Percentiles rank a stretch among this genome's conserved stretches.
Evolutionary conservation across 1,140 invertebrate species (phyloP).

Genomic region (Lucilia cuprina): DNA sequence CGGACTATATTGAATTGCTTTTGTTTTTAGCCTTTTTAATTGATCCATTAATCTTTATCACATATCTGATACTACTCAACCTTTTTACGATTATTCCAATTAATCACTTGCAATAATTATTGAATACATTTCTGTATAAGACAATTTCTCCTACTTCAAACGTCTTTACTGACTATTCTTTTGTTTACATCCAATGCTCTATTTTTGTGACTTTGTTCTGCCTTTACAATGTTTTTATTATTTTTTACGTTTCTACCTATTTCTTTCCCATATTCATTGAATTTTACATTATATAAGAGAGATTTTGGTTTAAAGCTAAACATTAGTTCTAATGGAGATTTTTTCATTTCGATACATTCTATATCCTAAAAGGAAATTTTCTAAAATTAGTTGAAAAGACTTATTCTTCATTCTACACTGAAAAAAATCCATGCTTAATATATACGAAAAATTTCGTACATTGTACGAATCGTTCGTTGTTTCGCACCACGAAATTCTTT

Average conservation of each 20-base stretch:
- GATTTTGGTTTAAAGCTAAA: not conserved
- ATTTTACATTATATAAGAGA: not conserved
- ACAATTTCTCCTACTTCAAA: slow-evolving; percentile 13
- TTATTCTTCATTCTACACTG: not conserved
- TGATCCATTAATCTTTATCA: not conserved
- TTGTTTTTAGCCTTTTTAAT: not conserved
- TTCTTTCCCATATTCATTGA: not conserved
- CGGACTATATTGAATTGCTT: not conserved
- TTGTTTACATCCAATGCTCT: not conserved
- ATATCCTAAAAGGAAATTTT: not conserved
- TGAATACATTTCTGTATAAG: slow-evolving; percentile 20
- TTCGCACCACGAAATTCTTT: no score
- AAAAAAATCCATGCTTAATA: no score
- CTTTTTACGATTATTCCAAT: not conserved
- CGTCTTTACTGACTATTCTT: not conserved
- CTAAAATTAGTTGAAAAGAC: not conserved
- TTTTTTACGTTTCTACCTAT: not conserved
- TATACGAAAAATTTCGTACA: no score
- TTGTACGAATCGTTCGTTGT: no score
- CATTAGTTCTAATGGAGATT: not conserved
- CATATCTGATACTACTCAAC: not conserved
- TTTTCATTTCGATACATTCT: not conserved
- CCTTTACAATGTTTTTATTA: no score
- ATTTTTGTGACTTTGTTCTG: no score
- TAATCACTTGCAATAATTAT: slow-evolving; percentile 20